These are phyloP conservation scores for Chroicocephalus ridibundus DNA, from an alignment of 2,113 vertebrate genomes.

Conservation along the genomic window DNA sequence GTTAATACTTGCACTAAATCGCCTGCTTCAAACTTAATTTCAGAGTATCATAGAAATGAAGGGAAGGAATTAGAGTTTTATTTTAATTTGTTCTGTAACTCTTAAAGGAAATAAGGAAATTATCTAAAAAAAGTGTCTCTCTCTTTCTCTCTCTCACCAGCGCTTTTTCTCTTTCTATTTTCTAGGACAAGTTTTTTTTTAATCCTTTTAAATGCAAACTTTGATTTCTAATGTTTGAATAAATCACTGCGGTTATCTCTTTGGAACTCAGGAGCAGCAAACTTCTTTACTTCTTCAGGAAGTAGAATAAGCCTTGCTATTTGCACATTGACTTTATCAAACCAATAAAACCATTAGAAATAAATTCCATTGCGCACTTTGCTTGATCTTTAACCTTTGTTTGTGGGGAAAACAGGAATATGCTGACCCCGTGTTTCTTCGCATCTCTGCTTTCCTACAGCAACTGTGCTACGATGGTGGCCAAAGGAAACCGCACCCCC, in stretches of 20 bases:
- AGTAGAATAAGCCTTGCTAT: neutral
- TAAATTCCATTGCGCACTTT: too few species aligned
- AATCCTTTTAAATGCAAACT: neutral
- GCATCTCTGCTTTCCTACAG: neutral
- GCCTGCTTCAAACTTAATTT: neutral
- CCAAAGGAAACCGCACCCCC: neutral
- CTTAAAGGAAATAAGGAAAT: neutral
- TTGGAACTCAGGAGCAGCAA: neutral
- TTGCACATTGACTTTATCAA: neutral
- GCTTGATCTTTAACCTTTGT: neutral
- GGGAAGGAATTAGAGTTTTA: neutral
- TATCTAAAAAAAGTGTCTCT: neutral
- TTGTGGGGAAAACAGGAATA: neutral
- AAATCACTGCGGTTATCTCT: neutral
- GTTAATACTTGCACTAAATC: neutral
- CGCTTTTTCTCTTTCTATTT: neutral
- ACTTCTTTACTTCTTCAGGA: neutral
- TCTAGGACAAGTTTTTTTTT: neutral
- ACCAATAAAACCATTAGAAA: neutral
- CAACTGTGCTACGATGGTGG: neutral
- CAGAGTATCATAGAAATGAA: neutral
- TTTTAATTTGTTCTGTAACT: neutral
- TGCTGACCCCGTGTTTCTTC: neutral
- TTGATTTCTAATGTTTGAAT: neutral
- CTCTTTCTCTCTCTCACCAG: too few species aligned